These are phyloP conservation scores for Ophion costatus DNA, from an alignment of 2,888 invertebrate species.

Conservation along the genomic window DNA sequence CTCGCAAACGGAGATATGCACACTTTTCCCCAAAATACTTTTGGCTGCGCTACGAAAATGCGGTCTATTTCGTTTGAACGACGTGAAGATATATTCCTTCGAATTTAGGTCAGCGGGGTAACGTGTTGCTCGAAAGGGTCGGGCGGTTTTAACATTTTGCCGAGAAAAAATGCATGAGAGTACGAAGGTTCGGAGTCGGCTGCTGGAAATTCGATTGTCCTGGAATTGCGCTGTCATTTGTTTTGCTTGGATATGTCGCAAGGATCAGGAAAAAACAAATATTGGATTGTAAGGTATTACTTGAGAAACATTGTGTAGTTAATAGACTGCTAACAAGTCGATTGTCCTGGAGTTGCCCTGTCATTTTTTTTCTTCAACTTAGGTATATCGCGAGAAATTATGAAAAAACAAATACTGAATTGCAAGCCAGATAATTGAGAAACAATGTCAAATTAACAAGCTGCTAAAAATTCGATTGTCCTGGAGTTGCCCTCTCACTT, in stretches of 20 bases:
- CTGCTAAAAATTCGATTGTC: too few species aligned
- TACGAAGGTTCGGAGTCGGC: background rate
- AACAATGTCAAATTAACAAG: too few species aligned
- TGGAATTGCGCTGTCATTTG: background rate
- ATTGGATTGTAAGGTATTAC: too few species aligned
- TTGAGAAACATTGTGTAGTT: too few species aligned
- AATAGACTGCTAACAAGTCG: too few species aligned
- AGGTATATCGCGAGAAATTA: too few species aligned
- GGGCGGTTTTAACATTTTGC: background rate
- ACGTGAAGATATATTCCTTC: background rate
- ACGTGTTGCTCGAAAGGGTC: background rate
- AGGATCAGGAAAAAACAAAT: too few species aligned
- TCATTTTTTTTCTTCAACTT: too few species aligned
- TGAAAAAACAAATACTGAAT: too few species aligned
- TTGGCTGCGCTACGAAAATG: background rate
- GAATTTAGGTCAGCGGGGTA: background rate
- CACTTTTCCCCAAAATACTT: slow-evolving; percentile 15
- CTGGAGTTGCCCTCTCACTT: background rate
- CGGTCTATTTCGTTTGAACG: background rate
- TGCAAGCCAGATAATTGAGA: too few species aligned
- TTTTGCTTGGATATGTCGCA: too few species aligned
- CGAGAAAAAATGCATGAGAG: background rate
- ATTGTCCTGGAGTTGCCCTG: too few species aligned
- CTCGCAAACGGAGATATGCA: background rate
- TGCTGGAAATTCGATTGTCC: background rate